Base-by-base conservation (phyloP, 2,113 vertebrate species). In the Ailurus styani region DNA sequence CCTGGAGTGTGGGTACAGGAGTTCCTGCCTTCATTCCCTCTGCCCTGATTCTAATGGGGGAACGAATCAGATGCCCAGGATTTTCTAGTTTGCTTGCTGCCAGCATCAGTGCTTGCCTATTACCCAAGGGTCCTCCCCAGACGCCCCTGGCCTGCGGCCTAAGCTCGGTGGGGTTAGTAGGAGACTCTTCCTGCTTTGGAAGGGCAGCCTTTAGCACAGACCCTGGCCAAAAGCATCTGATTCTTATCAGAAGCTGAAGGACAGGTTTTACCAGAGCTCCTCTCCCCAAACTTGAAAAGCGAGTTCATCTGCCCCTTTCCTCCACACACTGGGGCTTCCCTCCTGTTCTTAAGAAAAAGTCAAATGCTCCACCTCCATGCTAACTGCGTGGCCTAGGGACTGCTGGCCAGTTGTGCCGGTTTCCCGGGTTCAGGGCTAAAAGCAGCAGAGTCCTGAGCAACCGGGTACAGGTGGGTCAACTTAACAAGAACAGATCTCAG, bases 201-300 rank as follows among this genome's bases (percentile, higher is more conserved):
- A 57, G 27, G 23, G 9, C 42, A 90, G 89, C 60, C 72, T 72
- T 95, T 57, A 78, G 70, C 50, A 57, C 31, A 47, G 40, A 62
- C 27, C 31, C 93, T 64, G 62, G 57, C 54, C 93, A 15, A 91
- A 54, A 91, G 42, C 27, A 23, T 52, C n/a, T 93, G 93, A 93
- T 94, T 72, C 97, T 96, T 97, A 91, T 85, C 86, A 86, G 47
- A 92, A 29, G 45, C 78, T n/a, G 52, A 87, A 87, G 70, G 89
- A 89, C 82, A 82, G 88, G 95, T 96, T 96, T 97, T 90, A 54
- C 96, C 13, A 34, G 70, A 68, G 60, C 62, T 90, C 34, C 45
- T 95, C 27, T 50, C 50, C 47, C 75, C 64, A 84, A 81, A 95
- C 77, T 60, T 84, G 94, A 96, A 95, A 97, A 96, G 47, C 52